Conservation (phyloP, 2,888 invertebrate genomes). For the Tuberolachnus salignus region DNA sequence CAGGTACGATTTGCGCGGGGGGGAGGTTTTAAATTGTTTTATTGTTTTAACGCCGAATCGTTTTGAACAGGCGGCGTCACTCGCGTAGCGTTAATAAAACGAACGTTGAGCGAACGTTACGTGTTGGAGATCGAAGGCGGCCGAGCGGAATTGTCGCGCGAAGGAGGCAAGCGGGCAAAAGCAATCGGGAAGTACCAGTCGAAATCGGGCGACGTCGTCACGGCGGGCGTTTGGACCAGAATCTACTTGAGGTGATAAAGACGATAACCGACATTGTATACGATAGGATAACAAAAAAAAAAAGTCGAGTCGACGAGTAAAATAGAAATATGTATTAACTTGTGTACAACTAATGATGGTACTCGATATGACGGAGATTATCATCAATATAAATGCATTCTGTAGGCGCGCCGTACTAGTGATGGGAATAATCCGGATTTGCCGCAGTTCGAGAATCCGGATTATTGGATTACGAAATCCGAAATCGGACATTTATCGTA, state of each 20-base stretch:
- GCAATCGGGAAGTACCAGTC: not conserved
- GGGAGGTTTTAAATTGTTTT: not conserved
- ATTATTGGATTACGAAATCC: no score
- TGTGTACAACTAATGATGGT: no score
- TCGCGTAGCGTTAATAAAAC: constrained; percentile 13
- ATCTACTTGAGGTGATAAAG: constrained; percentile 1
- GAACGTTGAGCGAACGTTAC: not conserved
- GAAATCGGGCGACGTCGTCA: not conserved
- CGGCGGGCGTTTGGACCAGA: not conserved
- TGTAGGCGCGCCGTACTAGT: no score
- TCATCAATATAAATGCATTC: no score
- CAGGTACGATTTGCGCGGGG: not conserved
- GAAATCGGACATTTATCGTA: no score
- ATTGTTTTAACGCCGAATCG: not conserved
- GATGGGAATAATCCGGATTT: no score
- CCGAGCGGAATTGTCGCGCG: not conserved
- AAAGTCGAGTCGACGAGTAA: no score
- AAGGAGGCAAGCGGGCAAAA: not conserved
- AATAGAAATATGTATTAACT: no score
- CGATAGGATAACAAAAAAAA: no score
- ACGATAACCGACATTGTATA: not conserved
- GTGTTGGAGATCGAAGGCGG: not conserved
- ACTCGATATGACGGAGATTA: no score
- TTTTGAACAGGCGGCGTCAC: not conserved
- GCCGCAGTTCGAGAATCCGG: no score